Evolutionary conservation across 2,888 invertebrate genomes (phyloP), one percentile per base, ranked within the genome.

Genomic region (Plemyria rubiginata): DNA sequence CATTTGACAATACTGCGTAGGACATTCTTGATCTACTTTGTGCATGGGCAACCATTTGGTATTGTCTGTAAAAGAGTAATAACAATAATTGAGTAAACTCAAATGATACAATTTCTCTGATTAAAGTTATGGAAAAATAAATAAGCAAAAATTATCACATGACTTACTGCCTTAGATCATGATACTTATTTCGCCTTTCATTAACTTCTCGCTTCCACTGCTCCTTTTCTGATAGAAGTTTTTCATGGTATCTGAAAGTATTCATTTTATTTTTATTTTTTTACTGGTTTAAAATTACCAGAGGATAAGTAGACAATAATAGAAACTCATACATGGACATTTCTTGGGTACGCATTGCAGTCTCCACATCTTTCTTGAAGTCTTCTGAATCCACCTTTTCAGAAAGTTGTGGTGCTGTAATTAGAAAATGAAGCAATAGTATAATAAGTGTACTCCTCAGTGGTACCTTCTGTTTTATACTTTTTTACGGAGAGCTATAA

Each of bases 161-260:
- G 46, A 84, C 91, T 72, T 81, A 92, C 92, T 87, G 83, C 70
- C 81, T 81, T 5, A 91, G 70, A 64, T 91, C 90, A 76, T 88
- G 84, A 71, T 91, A 90, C 75, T 84, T 86, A 63, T 89, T 81
- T 65, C 83, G 73, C 67, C 89, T 84, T 46, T 81, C 80, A 46
- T 81, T 86, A 0, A 87, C 87, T 76, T 90, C 89, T 55, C 79
- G 86, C 71, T 90, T 92, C 92, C 92, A 92, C 62, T 83, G 80
- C n/a, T 86, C 85, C 70, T 92, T 90, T 72, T 92, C 92, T 57
- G 70, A 62, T 49, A 87, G 67, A 8, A 92, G 79, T 68, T 83
- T 78, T 28, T 86, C 79, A 71, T 82, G 79, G 75, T 92, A 92
- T 64, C 86, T 86, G 73, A 62, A 84, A 64, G 55, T 4, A 29